Conservation (phyloP, 2,888 invertebrate species). For the Miltochrista miniata region DNA sequence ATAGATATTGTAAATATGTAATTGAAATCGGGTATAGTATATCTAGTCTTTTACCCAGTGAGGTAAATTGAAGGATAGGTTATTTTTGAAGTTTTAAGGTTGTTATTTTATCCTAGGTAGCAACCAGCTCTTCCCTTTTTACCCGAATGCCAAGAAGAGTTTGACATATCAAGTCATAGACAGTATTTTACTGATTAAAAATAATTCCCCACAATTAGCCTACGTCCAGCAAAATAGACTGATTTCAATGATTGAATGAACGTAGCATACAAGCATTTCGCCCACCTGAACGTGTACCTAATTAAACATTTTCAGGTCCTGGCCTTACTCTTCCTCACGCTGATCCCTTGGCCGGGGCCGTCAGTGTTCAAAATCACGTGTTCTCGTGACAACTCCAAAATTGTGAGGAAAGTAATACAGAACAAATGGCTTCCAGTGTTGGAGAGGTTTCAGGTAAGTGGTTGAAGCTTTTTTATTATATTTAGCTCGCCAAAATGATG, state of each 20-base stretch:
- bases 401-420: slow-evolving; percentile 93
- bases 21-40: too few species aligned
- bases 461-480: neutral
- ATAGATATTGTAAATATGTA: neutral
- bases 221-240: too few species aligned
- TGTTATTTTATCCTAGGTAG: too few species aligned
- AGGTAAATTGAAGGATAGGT: slow-evolving; percentile 7
- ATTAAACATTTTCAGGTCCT: slow-evolving; percentile 85
- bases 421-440: slow-evolving; percentile 96
- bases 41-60: neutral
- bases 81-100: too few species aligned
- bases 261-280: too few species aligned
- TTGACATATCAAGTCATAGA: too few species aligned
- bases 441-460: slow-evolving; percentile 89
- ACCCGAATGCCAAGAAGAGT: too few species aligned
- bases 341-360: slow-evolving; percentile 95
- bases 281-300: too few species aligned
- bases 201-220: too few species aligned
- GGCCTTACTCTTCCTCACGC: slow-evolving; percentile 90
- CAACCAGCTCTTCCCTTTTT: too few species aligned
- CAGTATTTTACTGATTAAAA: too few species aligned
- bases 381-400: slow-evolving; percentile 94
- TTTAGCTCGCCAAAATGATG: neutral
- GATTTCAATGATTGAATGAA: too few species aligned
- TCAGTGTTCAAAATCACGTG: slow-evolving; percentile 94